A percentile compares a stretch with the other conserved stretches of the same genome.
Evolutionary conservation across 1,140 invertebrate species (phyloP).

Genomic region (Calliphora vicina): DNA sequence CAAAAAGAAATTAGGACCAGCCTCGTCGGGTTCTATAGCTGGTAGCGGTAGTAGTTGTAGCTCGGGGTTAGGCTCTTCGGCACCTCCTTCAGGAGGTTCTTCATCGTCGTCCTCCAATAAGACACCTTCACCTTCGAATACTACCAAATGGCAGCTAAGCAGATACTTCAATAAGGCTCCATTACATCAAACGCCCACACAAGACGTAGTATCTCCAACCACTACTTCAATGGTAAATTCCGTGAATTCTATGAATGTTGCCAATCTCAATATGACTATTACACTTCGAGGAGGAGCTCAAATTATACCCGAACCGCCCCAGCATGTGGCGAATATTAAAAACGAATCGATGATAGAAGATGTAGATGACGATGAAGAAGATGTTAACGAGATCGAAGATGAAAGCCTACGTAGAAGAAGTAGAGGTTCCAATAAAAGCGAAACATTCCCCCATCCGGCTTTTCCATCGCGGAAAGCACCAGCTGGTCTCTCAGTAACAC

Average conservation of each 20-base stretch:
- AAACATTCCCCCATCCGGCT: constrained; percentile 24
- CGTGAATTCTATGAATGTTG: constrained; percentile 46
- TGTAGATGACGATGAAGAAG: constrained; percentile 51
- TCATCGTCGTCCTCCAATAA: constrained; percentile 56
- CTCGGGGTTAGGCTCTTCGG: constrained; percentile 29
- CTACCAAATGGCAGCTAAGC: constrained; percentile 55
- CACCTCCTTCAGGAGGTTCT: constrained; percentile 31
- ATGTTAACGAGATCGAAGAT: constrained; percentile 17
- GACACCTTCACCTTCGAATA: constrained; percentile 58
- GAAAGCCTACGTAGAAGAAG: background rate
- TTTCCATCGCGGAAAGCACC: constrained; percentile 30
- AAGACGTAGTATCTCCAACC: constrained; percentile 35
- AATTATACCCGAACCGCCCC: constrained; percentile 53
- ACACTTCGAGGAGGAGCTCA: constrained; percentile 56
- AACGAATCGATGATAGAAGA: constrained; percentile 52
- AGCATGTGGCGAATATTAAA: constrained; percentile 49
- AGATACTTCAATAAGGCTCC: constrained; percentile 55
- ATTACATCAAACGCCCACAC: constrained; percentile 46
- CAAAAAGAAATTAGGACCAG: constrained; percentile 51
- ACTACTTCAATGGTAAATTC: constrained; percentile 20
- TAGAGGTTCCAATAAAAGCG: constrained; percentile 25
- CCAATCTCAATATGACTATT: constrained; percentile 54
- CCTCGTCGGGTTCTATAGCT: constrained; percentile 46
- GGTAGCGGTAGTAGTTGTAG: constrained; percentile 41
- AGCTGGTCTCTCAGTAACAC: constrained; percentile 6